These are phyloP conservation scores for Danio kyathit DNA, from an alignment of 2,797 vertebrate species.

Conservation along the genomic window DNA sequence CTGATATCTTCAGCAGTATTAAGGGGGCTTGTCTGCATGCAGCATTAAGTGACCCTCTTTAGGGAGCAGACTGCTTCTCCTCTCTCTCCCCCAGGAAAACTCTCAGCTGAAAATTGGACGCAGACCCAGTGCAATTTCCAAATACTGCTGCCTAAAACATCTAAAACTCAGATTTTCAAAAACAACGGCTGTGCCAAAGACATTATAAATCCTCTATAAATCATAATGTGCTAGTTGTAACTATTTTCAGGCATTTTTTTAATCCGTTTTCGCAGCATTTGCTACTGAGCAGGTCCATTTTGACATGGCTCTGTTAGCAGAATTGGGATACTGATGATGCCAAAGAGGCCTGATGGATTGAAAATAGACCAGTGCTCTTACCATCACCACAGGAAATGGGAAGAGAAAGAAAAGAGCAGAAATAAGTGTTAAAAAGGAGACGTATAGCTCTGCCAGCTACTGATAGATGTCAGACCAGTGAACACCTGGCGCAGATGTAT, in stretches of 20 bases:
- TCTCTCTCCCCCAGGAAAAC: conserved; percentile 40
- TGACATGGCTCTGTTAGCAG: conserved; percentile 67
- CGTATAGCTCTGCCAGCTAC: neutral
- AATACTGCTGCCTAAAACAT: conserved; percentile 80
- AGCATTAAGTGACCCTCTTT: conserved; percentile 3
- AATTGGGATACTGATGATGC: conserved; percentile 65
- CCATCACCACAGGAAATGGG: conserved; percentile 65
- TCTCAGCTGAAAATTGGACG: conserved; percentile 61
- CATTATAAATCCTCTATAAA: conserved; percentile 78
- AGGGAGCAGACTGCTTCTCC: conserved; percentile 3
- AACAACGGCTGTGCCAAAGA: conserved; percentile 77
- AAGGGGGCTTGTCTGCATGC: conserved; percentile 29
- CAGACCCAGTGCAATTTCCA: conserved; percentile 72
- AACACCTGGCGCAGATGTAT: conserved; percentile 76
- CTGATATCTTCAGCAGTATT: conserved; percentile 39
- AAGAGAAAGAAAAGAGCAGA: conserved; percentile 34
- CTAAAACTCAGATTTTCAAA: conserved; percentile 76
- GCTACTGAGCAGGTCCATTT: conserved; percentile 73
- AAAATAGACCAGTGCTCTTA: conserved; percentile 72
- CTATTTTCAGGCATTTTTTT: conserved; percentile 52
- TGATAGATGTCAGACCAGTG: conserved; percentile 55
- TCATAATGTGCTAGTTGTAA: conserved; percentile 70
- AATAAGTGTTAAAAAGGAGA: conserved; percentile 5
- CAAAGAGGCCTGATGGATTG: conserved; percentile 71
- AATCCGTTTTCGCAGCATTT: conserved; percentile 44